Conservation (phyloP, 2,888 invertebrate species). For the Hylaea fasciaria region DNA sequence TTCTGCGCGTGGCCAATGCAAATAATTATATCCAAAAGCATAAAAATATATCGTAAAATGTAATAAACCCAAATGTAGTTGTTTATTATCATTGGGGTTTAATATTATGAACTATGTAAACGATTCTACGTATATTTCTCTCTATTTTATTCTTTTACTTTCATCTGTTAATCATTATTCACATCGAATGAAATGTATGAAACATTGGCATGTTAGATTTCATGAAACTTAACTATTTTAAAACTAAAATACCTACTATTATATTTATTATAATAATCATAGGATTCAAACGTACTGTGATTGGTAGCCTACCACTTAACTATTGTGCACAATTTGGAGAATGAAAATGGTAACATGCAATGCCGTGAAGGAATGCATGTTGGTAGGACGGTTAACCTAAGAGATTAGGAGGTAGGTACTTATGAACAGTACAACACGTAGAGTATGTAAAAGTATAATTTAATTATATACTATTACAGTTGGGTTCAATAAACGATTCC, state of each 20-base stretch:
- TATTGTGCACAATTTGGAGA: constrained; percentile 64
- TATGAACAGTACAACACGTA: constrained; percentile 83
- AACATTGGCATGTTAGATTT: constrained; percentile 36
- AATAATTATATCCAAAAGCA: constrained; percentile 36
- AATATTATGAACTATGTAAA: constrained; percentile 20
- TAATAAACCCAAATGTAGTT: constrained; percentile 24
- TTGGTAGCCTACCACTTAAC: constrained; percentile 72
- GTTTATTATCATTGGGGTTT: constrained; percentile 21
- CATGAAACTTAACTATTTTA: constrained; percentile 39
- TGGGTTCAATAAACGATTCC: constrained; percentile 84
- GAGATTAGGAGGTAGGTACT: constrained; percentile 83
- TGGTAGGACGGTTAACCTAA: constrained; percentile 72
- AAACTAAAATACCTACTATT: constrained; percentile 45
- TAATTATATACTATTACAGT: constrained; percentile 81
- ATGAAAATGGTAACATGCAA: constrained; percentile 52
- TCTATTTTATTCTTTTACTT: constrained; percentile 19
- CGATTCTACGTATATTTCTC: constrained; percentile 19
- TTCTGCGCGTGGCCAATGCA: constrained; percentile 29
- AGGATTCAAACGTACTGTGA: constrained; percentile 78
- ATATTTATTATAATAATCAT: constrained; percentile 64
- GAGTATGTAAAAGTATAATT: constrained; percentile 73
- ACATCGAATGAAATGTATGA: constrained; percentile 26
- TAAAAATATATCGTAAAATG: constrained; percentile 26
- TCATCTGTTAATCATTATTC: constrained; percentile 18
- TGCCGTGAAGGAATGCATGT: constrained; percentile 66